phyloP scores from a whole-genome alignment of 2,113 vertebrate species.

The Caretta caretta region DNA sequence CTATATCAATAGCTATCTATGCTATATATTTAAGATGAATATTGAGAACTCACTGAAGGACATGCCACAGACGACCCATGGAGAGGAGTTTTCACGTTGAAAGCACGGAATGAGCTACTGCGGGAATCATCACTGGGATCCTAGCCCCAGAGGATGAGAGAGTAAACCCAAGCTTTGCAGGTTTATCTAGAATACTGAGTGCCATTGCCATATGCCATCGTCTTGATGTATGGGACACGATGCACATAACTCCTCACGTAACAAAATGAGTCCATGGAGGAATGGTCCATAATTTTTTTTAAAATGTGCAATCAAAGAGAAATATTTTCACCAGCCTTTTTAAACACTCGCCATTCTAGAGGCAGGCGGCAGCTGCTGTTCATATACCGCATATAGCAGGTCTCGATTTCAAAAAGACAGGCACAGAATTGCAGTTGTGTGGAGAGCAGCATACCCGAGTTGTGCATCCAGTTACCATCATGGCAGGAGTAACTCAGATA shows the following conservation, averaged over 20 bases:
- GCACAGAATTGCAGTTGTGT: background rate
- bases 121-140: background rate
- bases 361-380: background rate
- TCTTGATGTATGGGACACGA: background rate
- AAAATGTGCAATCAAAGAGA: background rate
- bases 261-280: background rate
- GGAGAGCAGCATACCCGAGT: background rate
- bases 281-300: background rate
- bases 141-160: background rate
- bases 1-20: no score
- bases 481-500: background rate
- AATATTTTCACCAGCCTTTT: background rate
- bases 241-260: background rate
- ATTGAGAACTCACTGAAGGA: background rate
- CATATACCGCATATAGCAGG: background rate
- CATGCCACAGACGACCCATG: background rate
- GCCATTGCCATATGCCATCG: background rate
- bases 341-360: background rate
- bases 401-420: background rate
- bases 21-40: background rate
- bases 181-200: background rate
- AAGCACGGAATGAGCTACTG: background rate
- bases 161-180: background rate
- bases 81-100: background rate
- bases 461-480: background rate